Percentiles rank a stretch among this genome's conserved stretches.
phyloP scores from a whole-genome alignment of 1,140 invertebrate species.

The Hyles euphorbiae region DNA sequence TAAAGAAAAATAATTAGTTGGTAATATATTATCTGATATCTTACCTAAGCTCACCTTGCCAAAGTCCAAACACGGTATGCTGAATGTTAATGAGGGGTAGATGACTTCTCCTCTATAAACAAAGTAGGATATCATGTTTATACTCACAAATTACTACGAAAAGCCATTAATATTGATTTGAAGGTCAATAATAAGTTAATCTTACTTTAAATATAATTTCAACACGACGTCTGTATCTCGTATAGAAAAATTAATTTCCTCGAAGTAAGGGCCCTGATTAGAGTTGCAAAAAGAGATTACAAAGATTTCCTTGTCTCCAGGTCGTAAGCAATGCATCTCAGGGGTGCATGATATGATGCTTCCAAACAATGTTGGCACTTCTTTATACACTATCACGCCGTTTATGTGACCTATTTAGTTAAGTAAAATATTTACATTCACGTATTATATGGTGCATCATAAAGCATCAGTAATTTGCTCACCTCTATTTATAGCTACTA shows the following conservation, averaged over 20 bases:
- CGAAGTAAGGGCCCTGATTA: conserved; percentile 65
- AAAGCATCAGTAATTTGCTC: background rate
- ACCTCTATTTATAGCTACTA: conserved; percentile 64
- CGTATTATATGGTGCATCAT: background rate
- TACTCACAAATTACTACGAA: too few species aligned
- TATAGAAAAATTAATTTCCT: conserved; percentile 60
- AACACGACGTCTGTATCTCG: conserved; percentile 50
- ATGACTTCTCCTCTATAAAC: conserved; percentile 58
- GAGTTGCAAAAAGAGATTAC: conserved; percentile 58
- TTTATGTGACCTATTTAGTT: conserved; percentile 58
- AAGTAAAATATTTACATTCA: conserved; percentile 4
- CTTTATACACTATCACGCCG: conserved; percentile 53
- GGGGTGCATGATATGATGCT: conserved; percentile 51
- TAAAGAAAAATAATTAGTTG: too few species aligned
- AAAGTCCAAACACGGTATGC: conserved; percentile 56
- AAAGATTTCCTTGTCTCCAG: conserved; percentile 53
- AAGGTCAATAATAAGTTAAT: too few species aligned
- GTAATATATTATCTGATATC: conserved; percentile 4
- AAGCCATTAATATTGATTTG: too few species aligned
- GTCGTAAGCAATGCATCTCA: conserved; percentile 41
- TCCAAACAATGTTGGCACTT: conserved; percentile 50
- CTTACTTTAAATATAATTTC: conserved; percentile 65
- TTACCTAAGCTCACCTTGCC: conserved; percentile 59
- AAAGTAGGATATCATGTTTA: too few species aligned
- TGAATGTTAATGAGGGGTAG: conserved; percentile 60